Conservation (phyloP, 2,888 invertebrate species). For the Napeogenes inachia region DNA sequence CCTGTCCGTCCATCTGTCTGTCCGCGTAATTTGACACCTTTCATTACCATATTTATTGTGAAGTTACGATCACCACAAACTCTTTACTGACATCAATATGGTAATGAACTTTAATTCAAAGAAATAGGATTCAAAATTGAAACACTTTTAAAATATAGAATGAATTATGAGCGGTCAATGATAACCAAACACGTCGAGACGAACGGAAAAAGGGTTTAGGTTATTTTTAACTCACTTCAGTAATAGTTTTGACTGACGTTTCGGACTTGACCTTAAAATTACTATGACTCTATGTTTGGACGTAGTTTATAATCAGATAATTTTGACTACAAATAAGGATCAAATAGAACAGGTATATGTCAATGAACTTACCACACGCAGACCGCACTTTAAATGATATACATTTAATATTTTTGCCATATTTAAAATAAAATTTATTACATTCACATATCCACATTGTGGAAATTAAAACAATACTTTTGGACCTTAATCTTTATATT, state of each 20-base stretch:
- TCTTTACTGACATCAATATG: slow-evolving; percentile 24
- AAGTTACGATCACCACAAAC: slow-evolving; percentile 35
- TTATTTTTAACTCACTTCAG: slow-evolving; percentile 22
- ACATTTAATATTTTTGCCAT: too few species aligned
- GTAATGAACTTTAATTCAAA: slow-evolving; percentile 19
- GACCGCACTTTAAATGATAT: too few species aligned
- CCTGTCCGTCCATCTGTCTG: slow-evolving; percentile 54
- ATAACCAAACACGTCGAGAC: slow-evolving; percentile 53
- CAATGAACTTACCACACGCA: too few species aligned
- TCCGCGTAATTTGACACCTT: slow-evolving; percentile 73
- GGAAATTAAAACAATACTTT: too few species aligned
- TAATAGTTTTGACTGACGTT: slow-evolving; percentile 25
- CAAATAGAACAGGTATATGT: too few species aligned
- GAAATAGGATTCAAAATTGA: slow-evolving; percentile 28
- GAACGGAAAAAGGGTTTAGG: slow-evolving; percentile 32
- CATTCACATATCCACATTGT: too few species aligned
- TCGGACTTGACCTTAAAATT: slow-evolving; percentile 24
- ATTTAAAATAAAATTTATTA: too few species aligned
- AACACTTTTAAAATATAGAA: slow-evolving; percentile 2
- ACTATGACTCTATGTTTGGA: background rate
- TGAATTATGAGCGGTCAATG: slow-evolving; percentile 25
- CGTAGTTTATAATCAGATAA: background rate
- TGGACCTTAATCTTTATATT: too few species aligned
- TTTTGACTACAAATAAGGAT: background rate
- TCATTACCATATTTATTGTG: slow-evolving; percentile 75